A percentile compares a stretch with the other conserved stretches of the same genome.
phyloP scores from a whole-genome alignment of 2,113 vertebrate genomes.

The Sylvicapra grimmia region DNA sequence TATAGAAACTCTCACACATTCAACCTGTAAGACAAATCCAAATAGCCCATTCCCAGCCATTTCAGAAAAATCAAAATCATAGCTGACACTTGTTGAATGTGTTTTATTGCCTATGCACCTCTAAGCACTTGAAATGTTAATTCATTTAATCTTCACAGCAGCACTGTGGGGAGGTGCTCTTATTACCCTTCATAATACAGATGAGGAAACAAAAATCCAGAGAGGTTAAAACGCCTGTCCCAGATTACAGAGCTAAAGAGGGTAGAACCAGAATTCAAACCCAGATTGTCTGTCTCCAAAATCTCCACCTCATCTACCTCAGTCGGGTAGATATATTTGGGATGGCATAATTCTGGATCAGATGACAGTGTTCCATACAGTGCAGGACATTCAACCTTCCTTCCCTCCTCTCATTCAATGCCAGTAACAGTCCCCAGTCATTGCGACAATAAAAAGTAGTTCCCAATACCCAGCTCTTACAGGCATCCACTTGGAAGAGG shows the following conservation, averaged over 20 bases:
- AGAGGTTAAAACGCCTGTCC: background rate
- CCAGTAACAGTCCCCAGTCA: background rate
- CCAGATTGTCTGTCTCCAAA: background rate
- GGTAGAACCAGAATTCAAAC: background rate
- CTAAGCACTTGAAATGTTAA: background rate
- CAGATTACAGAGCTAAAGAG: background rate
- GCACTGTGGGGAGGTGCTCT: background rate
- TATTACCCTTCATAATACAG: background rate
- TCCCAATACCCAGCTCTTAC: background rate
- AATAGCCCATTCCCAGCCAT: background rate
- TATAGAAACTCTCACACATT: background rate
- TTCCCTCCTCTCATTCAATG: background rate
- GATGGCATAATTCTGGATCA: background rate
- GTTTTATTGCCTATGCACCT: background rate
- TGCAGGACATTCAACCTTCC: background rate
- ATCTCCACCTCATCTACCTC: background rate
- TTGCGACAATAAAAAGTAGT: background rate
- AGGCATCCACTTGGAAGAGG: background rate
- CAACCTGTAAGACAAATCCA: background rate
- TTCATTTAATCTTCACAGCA: background rate
- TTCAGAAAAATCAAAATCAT: background rate
- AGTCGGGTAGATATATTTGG: background rate
- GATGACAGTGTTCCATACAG: background rate
- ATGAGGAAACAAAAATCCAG: background rate
- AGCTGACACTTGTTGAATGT: background rate